Conservation (phyloP, 2,888 invertebrate genomes). For the Lobophora halterata region DNA sequence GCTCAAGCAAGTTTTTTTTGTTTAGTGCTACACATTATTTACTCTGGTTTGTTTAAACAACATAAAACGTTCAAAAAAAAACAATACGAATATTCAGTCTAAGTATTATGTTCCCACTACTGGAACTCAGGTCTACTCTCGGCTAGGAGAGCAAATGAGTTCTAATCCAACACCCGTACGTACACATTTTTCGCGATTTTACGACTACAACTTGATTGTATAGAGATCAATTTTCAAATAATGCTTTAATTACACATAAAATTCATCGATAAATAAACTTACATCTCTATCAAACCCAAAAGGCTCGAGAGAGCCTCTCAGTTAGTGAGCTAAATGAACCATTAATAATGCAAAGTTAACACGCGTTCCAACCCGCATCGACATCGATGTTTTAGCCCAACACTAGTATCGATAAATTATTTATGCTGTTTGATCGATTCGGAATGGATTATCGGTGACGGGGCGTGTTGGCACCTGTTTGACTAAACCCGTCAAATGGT, state of each 20-base stretch:
- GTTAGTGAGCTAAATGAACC: slow-evolving; percentile 81
- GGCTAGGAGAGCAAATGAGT: too few relatives aligned
- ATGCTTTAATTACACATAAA: too few relatives aligned
- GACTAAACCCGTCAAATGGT: slow-evolving; percentile 17
- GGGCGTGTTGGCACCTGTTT: slow-evolving; percentile 15
- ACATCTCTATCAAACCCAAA: slow-evolving; percentile 61
- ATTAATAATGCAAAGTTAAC: slow-evolving; percentile 79
- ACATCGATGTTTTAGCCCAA: slow-evolving; percentile 54
- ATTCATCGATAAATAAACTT: slow-evolving; percentile 20
- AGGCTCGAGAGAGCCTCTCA: slow-evolving; percentile 69
- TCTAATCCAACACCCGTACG: too few relatives aligned
- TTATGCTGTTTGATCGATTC: slow-evolving; percentile 40
- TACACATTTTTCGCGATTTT: too few relatives aligned
- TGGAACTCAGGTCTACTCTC: too few relatives aligned
- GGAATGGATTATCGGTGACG: slow-evolving; percentile 29
- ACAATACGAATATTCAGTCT: too few relatives aligned
- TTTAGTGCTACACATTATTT: not conserved
- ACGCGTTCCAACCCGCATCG: slow-evolving; percentile 57
- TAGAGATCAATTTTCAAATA: too few relatives aligned
- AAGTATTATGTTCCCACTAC: too few relatives aligned
- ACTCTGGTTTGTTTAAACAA: too few relatives aligned
- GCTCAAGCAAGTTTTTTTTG: not conserved
- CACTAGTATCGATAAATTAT: slow-evolving; percentile 52
- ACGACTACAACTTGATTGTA: too few relatives aligned
- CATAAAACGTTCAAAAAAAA: too few relatives aligned